Evolutionary conservation across 2,888 invertebrate species (phyloP), one percentile per base, ranked within the genome.

Genomic region (Pollenia amentaria): DNA sequence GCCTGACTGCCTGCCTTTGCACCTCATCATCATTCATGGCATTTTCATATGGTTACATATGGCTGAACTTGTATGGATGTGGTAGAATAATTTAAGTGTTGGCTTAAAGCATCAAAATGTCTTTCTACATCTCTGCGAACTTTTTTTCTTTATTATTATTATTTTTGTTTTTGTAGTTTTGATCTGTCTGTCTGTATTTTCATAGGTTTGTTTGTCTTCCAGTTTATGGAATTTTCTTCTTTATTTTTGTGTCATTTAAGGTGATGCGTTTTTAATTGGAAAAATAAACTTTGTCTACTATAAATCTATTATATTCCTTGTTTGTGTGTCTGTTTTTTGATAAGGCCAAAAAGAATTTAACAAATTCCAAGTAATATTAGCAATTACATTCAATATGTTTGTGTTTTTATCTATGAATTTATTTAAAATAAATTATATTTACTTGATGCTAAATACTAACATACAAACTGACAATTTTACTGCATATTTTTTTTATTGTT

Each of bases 81-180:
- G 80, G 87, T 87, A 87, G 87, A 87, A 87, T 87, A 87, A 87
- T 84, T 87, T 84, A 87, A 87, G 87, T 84, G 84, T 84, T 87
- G 87, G 84, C 80, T 84, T 87, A 84, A 79, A 67, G 80, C 84
- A 72, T 87, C 84, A 87, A 29, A 29, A 80, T 84, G 80, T 72
- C 75, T 62, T 73, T 82, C 60, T 29, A 69, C 69, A 69, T 69
- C 62, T 60, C 69, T 53, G 14, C 21, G 7, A 42, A 48, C 44
- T 29, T 16, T n/a, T 69, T 69, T 40, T n/a, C 53, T 38, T n/a
- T n/a, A 29, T 48, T 46, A 42, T 48, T 10, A 16, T 18, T 78
- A 18, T 48, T 46, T 65, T 12, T 11, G 21, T 12, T 67, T 42
- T 72, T 40, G 14, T 16, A 80, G 16, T 38, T 60, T 53, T 62